phyloP scores from a whole-genome alignment of 2,113 vertebrate genomes.

The Aegithalos caudatus region DNA sequence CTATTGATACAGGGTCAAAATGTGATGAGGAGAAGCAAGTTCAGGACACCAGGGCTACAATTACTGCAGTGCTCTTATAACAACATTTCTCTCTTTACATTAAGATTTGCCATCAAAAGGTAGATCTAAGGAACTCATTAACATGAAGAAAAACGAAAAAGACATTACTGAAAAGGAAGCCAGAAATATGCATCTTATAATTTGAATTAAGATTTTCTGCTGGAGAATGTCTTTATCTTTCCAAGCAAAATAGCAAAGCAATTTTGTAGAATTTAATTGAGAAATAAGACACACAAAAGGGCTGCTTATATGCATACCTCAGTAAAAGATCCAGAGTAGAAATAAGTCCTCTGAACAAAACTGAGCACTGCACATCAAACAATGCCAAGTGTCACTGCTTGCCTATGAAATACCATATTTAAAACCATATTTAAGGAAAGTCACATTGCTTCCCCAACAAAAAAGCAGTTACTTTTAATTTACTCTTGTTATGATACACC shows the following conservation, averaged over 20 bases:
- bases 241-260: neutral
- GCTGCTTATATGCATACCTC: neutral
- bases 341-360: neutral
- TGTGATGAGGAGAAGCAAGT: neutral
- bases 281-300: conserved; percentile 11
- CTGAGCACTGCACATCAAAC: neutral
- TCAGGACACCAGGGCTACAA: neutral
- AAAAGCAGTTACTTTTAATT: neutral
- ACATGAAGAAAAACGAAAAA: neutral
- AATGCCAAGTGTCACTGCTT: neutral
- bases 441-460: neutral
- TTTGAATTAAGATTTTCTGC: conserved; percentile 15
- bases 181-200: neutral
- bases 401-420: neutral
- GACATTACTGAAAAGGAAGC: neutral
- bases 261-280: conserved; percentile 27
- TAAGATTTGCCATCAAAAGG: neutral
- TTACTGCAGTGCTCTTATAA: neutral
- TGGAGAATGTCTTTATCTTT: neutral
- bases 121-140: conserved; percentile 1
- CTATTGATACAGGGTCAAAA: neutral
- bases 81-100: neutral
- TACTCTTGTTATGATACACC: neutral
- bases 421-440: neutral
- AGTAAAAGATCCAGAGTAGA: neutral